Evolutionary conservation across 2,797 vertebrate species (phyloP).

Genomic region (Eurystomus glaucurus): DNA sequence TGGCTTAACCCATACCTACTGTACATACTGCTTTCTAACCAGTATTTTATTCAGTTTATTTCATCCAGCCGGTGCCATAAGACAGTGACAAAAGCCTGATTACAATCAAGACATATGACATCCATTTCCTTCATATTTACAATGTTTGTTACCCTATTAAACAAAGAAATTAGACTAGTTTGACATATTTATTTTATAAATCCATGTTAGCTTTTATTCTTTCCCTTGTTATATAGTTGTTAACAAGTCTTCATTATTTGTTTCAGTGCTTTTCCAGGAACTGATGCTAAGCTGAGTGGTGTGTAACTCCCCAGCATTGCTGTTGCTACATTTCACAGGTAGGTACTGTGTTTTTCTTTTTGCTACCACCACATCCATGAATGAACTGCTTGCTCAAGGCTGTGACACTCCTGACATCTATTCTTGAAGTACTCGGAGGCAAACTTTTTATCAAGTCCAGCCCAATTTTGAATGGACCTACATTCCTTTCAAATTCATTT

Average conservation of each 20-base stretch:
- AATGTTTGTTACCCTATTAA: not conserved
- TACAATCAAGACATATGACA: not conserved
- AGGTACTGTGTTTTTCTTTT: not conserved
- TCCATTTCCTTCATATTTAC: not conserved
- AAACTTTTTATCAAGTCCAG: not conserved
- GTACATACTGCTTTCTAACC: not conserved
- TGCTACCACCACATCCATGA: not conserved
- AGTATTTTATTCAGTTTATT: not conserved
- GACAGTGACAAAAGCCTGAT: not conserved
- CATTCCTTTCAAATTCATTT: not conserved
- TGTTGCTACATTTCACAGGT: not conserved
- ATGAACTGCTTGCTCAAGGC: not conserved
- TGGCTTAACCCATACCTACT: not conserved
- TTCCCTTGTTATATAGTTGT: not conserved
- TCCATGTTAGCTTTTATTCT: not conserved
- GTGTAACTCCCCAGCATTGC: not conserved
- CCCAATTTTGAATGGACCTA: not conserved
- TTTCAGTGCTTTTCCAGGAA: not conserved
- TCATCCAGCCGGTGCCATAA: not conserved
- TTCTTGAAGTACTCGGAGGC: not conserved
- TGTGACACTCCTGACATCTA: not conserved
- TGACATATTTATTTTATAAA: not conserved
- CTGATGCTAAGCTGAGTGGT: not conserved
- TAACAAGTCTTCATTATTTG: slow-evolving; percentile 14
- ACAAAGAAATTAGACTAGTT: not conserved